These are phyloP conservation scores for Heteronetta atricapilla DNA, from an alignment of 2,113 vertebrate genomes.

Conservation along the genomic window DNA sequence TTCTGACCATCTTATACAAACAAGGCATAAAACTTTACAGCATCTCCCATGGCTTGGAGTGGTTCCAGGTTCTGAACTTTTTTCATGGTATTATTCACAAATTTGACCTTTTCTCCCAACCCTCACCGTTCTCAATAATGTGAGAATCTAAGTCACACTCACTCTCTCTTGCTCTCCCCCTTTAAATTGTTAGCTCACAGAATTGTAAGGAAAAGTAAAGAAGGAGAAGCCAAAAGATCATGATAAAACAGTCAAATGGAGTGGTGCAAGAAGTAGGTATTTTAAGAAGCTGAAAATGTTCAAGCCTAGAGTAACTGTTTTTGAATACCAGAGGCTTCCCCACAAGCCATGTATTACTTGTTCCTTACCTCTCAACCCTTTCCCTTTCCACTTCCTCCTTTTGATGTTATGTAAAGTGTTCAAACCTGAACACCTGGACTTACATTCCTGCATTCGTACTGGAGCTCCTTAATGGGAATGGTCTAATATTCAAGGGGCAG, in stretches of 20 bases:
- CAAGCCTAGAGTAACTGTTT: background rate
- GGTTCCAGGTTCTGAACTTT: background rate
- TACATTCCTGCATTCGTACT: background rate
- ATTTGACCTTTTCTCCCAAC: background rate
- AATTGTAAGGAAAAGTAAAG: background rate
- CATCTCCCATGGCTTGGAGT: background rate
- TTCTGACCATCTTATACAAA: constrained; percentile 20
- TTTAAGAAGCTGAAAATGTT: background rate
- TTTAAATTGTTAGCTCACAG: background rate
- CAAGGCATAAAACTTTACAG: background rate
- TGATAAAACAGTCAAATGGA: background rate
- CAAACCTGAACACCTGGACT: background rate
- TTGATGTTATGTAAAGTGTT: background rate
- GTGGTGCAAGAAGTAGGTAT: background rate
- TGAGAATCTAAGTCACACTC: background rate
- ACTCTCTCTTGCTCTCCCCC: background rate
- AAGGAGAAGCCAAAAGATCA: background rate
- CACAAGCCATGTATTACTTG: background rate
- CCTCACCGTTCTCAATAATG: background rate
- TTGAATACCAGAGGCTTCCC: background rate
- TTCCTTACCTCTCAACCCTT: background rate
- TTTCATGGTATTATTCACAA: background rate
- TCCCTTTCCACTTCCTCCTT: constrained; percentile 14
- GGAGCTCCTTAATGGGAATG: background rate
- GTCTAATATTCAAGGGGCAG: background rate